A percentile compares a stretch with the other conserved stretches of the same genome.
Evolutionary conservation across 2,113 vertebrate genomes (phyloP).

Genomic region (Vidua chalybeata): DNA sequence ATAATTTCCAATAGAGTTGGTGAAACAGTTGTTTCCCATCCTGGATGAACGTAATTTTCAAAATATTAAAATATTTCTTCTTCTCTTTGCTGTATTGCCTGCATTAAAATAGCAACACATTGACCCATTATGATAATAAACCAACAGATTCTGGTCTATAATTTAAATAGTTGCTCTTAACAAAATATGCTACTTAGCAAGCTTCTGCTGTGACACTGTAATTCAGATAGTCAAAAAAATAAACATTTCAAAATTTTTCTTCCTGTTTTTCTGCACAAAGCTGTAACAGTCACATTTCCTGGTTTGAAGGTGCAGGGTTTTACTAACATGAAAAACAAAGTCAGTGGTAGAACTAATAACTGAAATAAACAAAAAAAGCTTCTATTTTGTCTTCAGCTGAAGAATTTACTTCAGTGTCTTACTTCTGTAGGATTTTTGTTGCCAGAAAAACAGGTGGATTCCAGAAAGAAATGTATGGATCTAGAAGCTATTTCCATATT

Average conservation of each 20-base stretch:
- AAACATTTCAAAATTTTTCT: background rate
- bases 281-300: background rate
- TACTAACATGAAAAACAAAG: background rate
- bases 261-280: background rate
- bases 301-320: background rate
- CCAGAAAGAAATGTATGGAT: background rate
- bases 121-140: slow-evolving; percentile 38
- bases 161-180: slow-evolving; percentile 35
- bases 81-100: background rate
- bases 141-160: slow-evolving; percentile 6
- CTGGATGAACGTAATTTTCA: background rate
- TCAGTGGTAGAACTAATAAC: background rate
- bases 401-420: background rate
- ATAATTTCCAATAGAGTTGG: background rate
- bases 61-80: background rate
- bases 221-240: background rate
- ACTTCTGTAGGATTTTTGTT: background rate
- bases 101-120: background rate
- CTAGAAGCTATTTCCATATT: background rate
- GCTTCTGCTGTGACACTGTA: background rate
- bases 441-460: background rate
- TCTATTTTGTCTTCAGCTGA: background rate
- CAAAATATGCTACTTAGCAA: background rate
- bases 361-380: background rate
- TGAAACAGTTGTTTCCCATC: background rate